phyloP scores from a whole-genome alignment of 2,888 invertebrate genomes.

The Dasypolia templi region DNA sequence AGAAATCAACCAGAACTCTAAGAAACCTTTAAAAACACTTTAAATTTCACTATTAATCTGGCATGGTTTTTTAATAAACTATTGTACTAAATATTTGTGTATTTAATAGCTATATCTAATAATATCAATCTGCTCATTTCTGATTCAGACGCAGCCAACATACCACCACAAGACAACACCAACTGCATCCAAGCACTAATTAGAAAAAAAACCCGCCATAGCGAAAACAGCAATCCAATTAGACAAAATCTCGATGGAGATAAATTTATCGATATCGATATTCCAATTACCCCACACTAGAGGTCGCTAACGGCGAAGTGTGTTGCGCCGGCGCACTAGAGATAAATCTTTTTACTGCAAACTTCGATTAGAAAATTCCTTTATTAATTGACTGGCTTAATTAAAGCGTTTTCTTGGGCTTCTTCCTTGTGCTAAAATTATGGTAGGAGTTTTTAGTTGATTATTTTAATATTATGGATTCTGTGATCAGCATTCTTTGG shows the following conservation, averaged over 20 bases:
- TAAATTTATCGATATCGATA: constrained; percentile 73
- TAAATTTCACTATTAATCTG: too few relatives aligned
- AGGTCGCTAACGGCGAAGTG: constrained; percentile 75
- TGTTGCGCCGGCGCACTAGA: constrained; percentile 72
- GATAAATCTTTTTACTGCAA: constrained; percentile 88
- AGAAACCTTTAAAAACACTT: too few relatives aligned
- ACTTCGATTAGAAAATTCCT: constrained; percentile 89
- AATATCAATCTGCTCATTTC: constrained; percentile 7
- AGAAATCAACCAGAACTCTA: too few relatives aligned
- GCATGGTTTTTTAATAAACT: background rate
- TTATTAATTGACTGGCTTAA: constrained; percentile 86
- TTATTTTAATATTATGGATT: constrained; percentile 18
- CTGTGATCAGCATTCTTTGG: constrained; percentile 1
- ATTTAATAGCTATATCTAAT: background rate
- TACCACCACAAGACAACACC: background rate
- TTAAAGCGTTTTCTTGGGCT: constrained; percentile 78
- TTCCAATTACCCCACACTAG: constrained; percentile 77
- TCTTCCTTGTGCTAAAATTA: constrained; percentile 67
- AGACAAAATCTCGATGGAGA: constrained; percentile 57
- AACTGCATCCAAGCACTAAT: constrained; percentile 31
- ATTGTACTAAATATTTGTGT: too few relatives aligned
- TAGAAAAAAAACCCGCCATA: constrained; percentile 47
- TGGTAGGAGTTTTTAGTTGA: constrained; percentile 23
- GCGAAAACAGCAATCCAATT: constrained; percentile 61
- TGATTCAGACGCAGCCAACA: constrained; percentile 1